Conservation (phyloP, 2,113 vertebrate species). For the Garra rufa region DNA sequence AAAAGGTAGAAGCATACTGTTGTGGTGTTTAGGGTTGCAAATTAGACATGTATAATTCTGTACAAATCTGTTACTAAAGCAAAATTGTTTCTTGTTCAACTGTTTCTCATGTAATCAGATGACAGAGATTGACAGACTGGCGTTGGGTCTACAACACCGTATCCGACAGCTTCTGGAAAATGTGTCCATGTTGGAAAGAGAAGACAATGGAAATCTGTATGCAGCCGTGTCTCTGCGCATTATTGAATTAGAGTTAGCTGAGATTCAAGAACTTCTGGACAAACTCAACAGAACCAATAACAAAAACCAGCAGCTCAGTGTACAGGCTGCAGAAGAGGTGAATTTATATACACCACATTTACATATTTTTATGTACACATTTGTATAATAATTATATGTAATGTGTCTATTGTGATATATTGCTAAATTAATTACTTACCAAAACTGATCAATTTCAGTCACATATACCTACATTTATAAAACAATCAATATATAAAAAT, state of each 20-base stretch:
- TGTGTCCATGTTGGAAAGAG: conserved; percentile 65
- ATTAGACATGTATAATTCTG: background rate
- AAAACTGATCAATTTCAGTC: too few relatives aligned
- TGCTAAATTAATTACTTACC: too few relatives aligned
- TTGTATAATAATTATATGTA: too few relatives aligned
- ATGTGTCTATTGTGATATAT: too few relatives aligned
- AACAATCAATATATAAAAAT: too few relatives aligned
- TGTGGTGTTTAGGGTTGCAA: background rate
- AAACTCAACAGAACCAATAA: conserved; percentile 63
- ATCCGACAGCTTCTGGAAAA: conserved; percentile 66
- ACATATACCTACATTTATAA: too few relatives aligned
- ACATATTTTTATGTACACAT: too few relatives aligned
- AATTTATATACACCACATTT: background rate
- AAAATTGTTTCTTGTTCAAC: background rate
- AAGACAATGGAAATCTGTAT: conserved; percentile 71
- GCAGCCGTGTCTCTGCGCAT: conserved; percentile 69
- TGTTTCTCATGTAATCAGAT: conserved; percentile 45
- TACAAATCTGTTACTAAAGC: background rate
- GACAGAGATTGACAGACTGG: conserved; percentile 61
- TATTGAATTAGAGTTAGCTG: conserved; percentile 71
- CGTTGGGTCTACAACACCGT: conserved; percentile 67
- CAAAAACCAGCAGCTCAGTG: conserved; percentile 41
- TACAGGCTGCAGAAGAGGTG: conserved; percentile 56
- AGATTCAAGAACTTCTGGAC: conserved; percentile 65
- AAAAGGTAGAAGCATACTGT: conserved; percentile 57